A percentile compares a stretch with the other conserved stretches of the same genome.
phyloP scores from a whole-genome alignment of 2,113 vertebrate species.

The Eulacestoma nigropectus region DNA sequence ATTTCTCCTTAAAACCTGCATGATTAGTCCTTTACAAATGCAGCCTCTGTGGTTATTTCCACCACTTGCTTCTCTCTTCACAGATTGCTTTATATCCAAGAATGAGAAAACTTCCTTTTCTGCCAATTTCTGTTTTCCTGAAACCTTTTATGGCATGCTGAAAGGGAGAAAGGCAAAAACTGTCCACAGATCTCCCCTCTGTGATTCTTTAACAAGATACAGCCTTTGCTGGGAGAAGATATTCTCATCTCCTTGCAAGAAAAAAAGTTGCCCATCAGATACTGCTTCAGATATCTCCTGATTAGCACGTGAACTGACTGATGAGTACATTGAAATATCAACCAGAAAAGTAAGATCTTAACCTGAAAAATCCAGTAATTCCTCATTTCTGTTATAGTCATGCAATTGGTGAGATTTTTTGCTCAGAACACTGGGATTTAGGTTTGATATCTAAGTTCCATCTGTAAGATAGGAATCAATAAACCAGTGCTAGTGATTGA shows the following conservation, averaged over 20 bases:
- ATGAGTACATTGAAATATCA: neutral
- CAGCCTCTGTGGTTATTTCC: neutral
- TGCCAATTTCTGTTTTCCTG: neutral
- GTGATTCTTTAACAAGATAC: neutral
- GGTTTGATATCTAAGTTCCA: neutral
- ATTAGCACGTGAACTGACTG: neutral
- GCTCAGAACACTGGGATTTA: neutral
- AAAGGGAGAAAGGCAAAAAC: neutral
- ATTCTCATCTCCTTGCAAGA: neutral
- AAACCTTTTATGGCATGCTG: neutral
- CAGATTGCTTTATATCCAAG: neutral
- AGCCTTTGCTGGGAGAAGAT: neutral
- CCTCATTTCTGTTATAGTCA: neutral
- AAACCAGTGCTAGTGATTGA: neutral
- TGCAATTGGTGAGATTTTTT: neutral
- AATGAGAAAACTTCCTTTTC: neutral
- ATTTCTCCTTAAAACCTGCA: neutral
- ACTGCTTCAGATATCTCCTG: neutral
- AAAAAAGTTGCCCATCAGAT: neutral
- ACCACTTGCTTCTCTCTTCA: neutral
- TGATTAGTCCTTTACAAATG: neutral
- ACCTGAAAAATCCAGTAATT: neutral
- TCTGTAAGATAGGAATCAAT: neutral
- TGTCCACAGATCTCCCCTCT: neutral
- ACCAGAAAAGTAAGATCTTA: neutral